These are phyloP conservation scores for Drosophila navojoa DNA, from an alignment of 1,140 invertebrate genomes.

Conservation along the genomic window DNA sequence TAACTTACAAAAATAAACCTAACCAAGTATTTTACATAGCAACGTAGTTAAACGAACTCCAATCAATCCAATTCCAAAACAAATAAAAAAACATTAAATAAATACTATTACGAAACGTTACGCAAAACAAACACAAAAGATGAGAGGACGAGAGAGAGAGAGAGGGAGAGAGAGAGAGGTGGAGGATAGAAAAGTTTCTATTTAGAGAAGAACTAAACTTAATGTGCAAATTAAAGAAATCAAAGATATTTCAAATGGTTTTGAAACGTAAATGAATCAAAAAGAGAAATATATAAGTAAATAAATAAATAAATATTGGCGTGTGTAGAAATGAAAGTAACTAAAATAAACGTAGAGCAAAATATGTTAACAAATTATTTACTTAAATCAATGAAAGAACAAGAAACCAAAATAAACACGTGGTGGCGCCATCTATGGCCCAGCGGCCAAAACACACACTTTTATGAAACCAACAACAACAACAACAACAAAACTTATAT, in stretches of 20 bases:
- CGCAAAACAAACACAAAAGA: constrained; percentile 36
- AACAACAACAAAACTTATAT: constrained; percentile 27
- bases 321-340: constrained; percentile 17
- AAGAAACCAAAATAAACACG: constrained; percentile 4
- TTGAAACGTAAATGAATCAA: constrained; percentile 54
- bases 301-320: constrained; percentile 9
- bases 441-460: constrained; percentile 29
- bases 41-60: constrained; percentile 49
- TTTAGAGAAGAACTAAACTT: constrained; percentile 41
- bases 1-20: constrained; percentile 52
- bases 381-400: constrained; percentile 38
- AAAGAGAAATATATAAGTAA: background rate
- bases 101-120: constrained; percentile 59
- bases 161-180: background rate
- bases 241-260: constrained; percentile 72
- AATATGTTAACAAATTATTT: constrained; percentile 63
- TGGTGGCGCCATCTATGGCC: constrained; percentile 19
- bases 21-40: constrained; percentile 74
- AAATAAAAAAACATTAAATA: background rate
- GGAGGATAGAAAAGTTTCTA: background rate
- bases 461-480: constrained; percentile 29
- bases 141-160: constrained; percentile 41
- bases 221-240: constrained; percentile 71
- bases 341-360: constrained; percentile 64
- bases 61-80: constrained; percentile 57